Conservation (phyloP, 1,140 invertebrate species). For the Drosophila nannoptera region DNA sequence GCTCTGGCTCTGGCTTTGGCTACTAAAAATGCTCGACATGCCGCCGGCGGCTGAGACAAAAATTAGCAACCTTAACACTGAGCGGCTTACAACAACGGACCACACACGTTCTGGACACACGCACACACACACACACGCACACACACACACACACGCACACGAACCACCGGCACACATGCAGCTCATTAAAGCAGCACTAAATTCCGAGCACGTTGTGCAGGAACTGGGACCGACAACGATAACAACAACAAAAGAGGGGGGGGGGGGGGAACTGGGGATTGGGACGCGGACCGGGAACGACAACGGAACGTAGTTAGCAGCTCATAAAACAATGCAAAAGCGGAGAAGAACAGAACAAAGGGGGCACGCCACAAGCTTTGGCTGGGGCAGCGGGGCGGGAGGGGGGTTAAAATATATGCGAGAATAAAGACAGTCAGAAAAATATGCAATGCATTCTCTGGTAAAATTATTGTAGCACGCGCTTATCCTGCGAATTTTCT, state of each 20-base stretch:
- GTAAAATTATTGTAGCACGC: slow-evolving; percentile 41
- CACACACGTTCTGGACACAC: slow-evolving; percentile 38
- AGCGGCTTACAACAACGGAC: slow-evolving; percentile 50
- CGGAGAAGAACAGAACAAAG: neutral
- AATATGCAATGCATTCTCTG: slow-evolving; percentile 52
- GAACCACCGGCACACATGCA: slow-evolving; percentile 60
- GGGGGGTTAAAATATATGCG: slow-evolving; percentile 2
- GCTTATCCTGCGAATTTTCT: slow-evolving; percentile 41
- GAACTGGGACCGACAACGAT: slow-evolving; percentile 45
- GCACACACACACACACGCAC: slow-evolving; percentile 15
- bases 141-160: too few relatives aligned
- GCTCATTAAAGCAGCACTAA: slow-evolving; percentile 70
- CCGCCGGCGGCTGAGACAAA: slow-evolving; percentile 60
- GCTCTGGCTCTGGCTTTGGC: slow-evolving; percentile 24
- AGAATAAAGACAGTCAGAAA: slow-evolving; percentile 20
- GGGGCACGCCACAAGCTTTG: neutral
- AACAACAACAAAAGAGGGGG: slow-evolving; percentile 19
- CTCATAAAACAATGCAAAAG: slow-evolving; percentile 69
- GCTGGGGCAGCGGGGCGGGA: neutral
- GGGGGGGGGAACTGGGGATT: neutral
- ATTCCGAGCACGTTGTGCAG: slow-evolving; percentile 67
- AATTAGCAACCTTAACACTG: slow-evolving; percentile 64
- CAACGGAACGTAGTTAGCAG: slow-evolving; percentile 69
- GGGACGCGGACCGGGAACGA: slow-evolving; percentile 18
- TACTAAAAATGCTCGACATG: slow-evolving; percentile 68